These are phyloP conservation scores for Hirudinaria manillensis DNA, from an alignment of 2,888 invertebrate genomes.

Conservation along the genomic window DNA sequence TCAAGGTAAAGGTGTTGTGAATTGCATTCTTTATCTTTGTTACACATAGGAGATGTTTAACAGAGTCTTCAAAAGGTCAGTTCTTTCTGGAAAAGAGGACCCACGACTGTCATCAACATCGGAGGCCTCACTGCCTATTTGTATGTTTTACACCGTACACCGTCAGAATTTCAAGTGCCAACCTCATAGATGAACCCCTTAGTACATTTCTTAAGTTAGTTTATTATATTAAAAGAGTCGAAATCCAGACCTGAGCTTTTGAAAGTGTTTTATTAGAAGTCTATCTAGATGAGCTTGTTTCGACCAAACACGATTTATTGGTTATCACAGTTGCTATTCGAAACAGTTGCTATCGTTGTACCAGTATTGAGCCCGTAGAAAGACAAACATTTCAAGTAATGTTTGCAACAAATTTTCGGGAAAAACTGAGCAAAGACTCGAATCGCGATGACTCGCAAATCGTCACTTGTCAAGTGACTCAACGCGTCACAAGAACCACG, in stretches of 20 bases:
- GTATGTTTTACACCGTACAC: constrained; percentile 45
- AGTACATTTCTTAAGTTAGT: background rate
- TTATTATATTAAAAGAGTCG: background rate
- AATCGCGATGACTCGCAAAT: background rate
- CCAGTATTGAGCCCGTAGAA: constrained; percentile 6
- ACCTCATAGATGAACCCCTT: background rate
- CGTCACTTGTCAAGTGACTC: background rate
- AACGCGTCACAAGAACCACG: constrained; percentile 10
- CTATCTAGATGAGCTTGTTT: constrained; percentile 18
- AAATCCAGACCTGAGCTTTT: constrained; percentile 1
- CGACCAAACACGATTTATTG: constrained; percentile 9
- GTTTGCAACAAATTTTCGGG: constrained; percentile 5
- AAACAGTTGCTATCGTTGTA: constrained; percentile 13
- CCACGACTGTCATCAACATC: constrained; percentile 48
- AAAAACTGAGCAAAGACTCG: constrained; percentile 16
- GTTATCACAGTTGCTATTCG: constrained; percentile 13
- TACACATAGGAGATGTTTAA: no score
- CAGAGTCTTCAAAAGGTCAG: background rate
- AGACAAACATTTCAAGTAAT: constrained; percentile 16
- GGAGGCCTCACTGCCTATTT: constrained; percentile 52
- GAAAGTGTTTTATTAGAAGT: background rate
- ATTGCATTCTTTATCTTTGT: background rate
- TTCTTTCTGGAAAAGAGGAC: constrained; percentile 45
- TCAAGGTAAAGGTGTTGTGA: constrained; percentile 42
- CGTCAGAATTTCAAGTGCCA: background rate